Conservation (phyloP, 1,140 invertebrate species). For the Lasioglossum albipes region DNA sequence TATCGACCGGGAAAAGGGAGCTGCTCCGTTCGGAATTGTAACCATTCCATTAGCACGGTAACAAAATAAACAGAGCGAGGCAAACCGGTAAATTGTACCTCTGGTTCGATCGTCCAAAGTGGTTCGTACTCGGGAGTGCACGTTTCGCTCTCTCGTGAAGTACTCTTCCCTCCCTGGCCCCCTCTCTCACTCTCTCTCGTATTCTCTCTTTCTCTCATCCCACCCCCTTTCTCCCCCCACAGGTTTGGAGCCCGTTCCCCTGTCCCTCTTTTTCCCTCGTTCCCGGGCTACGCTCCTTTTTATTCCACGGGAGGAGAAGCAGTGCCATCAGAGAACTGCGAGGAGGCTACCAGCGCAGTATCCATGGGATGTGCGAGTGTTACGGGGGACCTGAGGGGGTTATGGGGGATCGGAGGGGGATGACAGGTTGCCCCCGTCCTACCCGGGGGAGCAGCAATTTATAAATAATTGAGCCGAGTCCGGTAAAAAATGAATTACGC, state of each 20-base stretch:
- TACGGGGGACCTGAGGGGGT: not conserved
- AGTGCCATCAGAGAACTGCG: slow-evolving; percentile 35
- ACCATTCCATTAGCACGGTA: slow-evolving; percentile 50
- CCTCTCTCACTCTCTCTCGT: not conserved
- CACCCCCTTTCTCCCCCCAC: no score
- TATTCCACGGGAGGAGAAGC: slow-evolving; percentile 37
- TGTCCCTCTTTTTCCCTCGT: not conserved
- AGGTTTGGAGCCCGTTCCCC: not conserved
- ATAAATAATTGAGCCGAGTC: slow-evolving; percentile 81
- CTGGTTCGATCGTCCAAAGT: slow-evolving; percentile 48
- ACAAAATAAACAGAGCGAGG: slow-evolving; percentile 49
- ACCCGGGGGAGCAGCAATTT: slow-evolving; percentile 79
- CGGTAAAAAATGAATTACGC: slow-evolving; percentile 82
- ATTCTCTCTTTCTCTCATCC: not conserved
- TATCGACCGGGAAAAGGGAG: slow-evolving; percentile 39
- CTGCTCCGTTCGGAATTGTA: slow-evolving; percentile 36
- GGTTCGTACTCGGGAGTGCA: slow-evolving; percentile 38
- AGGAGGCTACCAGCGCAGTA: not conserved
- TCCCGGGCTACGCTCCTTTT: slow-evolving; percentile 39
- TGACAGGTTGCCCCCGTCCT: slow-evolving; percentile 53
- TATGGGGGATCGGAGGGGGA: slow-evolving; percentile 13
- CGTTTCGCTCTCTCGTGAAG: slow-evolving; percentile 48
- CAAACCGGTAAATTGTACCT: slow-evolving; percentile 51
- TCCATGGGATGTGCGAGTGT: slow-evolving; percentile 1
- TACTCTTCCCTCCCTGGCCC: not conserved